Evolutionary conservation across 2,888 invertebrate species (phyloP).

Genomic region (Aricia artaxerxes): DNA sequence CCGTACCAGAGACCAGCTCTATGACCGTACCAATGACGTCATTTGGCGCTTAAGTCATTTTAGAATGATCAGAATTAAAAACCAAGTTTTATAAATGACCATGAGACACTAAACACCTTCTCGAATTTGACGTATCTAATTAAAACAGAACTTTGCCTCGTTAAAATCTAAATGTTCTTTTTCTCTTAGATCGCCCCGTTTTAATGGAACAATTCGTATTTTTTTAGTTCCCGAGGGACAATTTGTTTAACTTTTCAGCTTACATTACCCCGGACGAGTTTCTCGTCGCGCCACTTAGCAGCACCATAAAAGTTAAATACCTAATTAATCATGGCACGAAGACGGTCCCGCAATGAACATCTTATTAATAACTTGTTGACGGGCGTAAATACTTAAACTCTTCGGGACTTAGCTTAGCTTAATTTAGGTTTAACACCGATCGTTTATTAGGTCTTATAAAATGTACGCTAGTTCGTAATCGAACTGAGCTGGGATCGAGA

Average conservation of each 20-base stretch:
- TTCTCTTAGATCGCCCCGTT: background rate
- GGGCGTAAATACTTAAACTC: conserved; percentile 35
- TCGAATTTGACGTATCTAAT: background rate
- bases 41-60: too few species aligned
- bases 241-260: conserved; percentile 72
- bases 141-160: background rate
- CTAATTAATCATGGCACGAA: conserved; percentile 67
- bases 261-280: conserved; percentile 68
- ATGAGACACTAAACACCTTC: background rate
- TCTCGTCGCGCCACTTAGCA: conserved; percentile 68
- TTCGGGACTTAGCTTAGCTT: conserved; percentile 13
- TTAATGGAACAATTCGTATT: conserved; percentile 18
- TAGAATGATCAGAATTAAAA: too few species aligned
- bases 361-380: conserved; percentile 61
- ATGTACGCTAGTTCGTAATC: background rate
- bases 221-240: conserved; percentile 45
- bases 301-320: conserved; percentile 75
- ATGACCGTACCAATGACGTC: too few species aligned
- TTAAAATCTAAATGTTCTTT: background rate
- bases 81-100: background rate
- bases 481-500: background rate
- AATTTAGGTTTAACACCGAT: background rate
- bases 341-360: conserved; percentile 59
- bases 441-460: conserved; percentile 1
- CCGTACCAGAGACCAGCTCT: too few species aligned